These are phyloP conservation scores for Tenualosa ilisha DNA, from an alignment of 2,797 vertebrate genomes.

Conservation along the genomic window DNA sequence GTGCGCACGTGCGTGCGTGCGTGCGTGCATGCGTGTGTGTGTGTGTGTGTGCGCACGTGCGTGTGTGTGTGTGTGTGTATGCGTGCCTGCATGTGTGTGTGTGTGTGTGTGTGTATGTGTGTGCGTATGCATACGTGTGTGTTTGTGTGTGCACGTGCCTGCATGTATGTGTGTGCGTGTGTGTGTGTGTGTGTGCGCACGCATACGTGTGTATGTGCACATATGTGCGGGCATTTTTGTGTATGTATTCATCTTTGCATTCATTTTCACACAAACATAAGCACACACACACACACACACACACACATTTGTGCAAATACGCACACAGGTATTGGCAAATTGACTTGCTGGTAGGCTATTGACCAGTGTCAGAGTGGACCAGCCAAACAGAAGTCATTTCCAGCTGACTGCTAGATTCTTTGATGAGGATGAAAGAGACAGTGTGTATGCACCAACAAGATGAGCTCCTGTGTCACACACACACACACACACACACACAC, in stretches of 20 bases:
- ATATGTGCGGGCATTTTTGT: not conserved
- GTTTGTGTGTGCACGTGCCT: not conserved
- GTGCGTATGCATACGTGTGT: too few relatives aligned
- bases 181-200: too few relatives aligned
- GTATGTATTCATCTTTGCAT: not conserved
- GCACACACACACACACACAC: not conserved
- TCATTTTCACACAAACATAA: slow-evolving; percentile 14
- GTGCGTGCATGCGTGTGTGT: not conserved
- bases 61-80: not conserved
- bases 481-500: too few relatives aligned
- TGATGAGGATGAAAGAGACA: not conserved
- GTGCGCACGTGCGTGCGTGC: not conserved
- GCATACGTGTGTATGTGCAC: too few relatives aligned
- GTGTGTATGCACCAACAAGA: not conserved
- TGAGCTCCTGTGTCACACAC: too few relatives aligned
- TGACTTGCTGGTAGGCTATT: not conserved
- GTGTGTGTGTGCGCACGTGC: not conserved
- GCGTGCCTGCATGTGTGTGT: not conserved
- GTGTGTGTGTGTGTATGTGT: not conserved
- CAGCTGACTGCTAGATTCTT: not conserved
- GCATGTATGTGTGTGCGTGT: not conserved
- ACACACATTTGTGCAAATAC: not conserved
- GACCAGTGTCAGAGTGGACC: not conserved
- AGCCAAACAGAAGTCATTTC: not conserved
- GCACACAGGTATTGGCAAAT: not conserved